Percentiles rank a stretch among this genome's conserved stretches.
These are phyloP conservation scores for Vimba vimba DNA, from an alignment of 2,113 vertebrate genomes.

Conservation along the genomic window DNA sequence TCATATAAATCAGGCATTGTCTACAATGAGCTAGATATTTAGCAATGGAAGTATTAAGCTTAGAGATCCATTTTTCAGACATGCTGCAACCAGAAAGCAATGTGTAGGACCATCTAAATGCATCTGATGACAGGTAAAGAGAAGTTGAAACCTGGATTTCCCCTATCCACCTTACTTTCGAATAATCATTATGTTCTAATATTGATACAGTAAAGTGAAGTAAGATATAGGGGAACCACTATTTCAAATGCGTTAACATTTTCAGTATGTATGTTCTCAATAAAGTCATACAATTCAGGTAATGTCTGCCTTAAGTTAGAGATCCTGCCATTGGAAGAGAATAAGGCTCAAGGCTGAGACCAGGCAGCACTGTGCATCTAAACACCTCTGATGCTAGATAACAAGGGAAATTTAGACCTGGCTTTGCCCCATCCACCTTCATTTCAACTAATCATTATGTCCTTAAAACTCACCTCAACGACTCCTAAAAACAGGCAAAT, in stretches of 20 bases:
- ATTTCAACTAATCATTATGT: conserved; percentile 41
- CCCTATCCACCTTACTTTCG: conserved; percentile 39
- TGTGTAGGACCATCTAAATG: neutral
- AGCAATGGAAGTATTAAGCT: neutral
- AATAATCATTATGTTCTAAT: conserved; percentile 6
- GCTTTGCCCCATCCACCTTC: conserved; percentile 9
- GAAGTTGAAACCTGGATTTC: neutral
- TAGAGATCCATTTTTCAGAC: conserved; percentile 11
- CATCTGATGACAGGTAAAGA: conserved; percentile 1
- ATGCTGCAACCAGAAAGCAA: neutral
- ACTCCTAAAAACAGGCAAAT: conserved; percentile 30
- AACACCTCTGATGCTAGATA: neutral
- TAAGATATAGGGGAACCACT: neutral
- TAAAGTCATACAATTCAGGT: neutral
- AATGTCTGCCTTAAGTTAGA: neutral
- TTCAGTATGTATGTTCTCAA: neutral
- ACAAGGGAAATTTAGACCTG: conserved; percentile 4
- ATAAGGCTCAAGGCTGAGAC: neutral
- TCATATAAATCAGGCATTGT: conserved; percentile 21
- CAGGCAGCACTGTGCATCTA: neutral
- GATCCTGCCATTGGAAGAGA: neutral
- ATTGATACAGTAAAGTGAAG: neutral
- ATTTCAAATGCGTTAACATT: neutral
- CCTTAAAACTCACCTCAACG: conserved; percentile 13
- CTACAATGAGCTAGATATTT: neutral